Conservation (phyloP, 2,888 invertebrate genomes). For the Arenicola marina region DNA sequence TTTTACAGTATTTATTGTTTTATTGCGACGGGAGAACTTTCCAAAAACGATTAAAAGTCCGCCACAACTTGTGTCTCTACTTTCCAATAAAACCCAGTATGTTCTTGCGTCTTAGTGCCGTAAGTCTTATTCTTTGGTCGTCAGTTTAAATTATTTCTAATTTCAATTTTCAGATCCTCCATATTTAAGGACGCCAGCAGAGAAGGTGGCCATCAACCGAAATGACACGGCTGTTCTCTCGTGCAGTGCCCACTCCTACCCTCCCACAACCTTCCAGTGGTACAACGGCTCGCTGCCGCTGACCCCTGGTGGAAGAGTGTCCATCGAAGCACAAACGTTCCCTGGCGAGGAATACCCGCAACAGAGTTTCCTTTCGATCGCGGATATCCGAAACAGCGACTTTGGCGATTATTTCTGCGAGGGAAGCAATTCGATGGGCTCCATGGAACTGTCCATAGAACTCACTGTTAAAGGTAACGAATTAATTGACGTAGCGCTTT, state of each 20-base stretch:
- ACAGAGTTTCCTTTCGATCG: background rate
- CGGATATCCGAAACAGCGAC: background rate
- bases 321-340: background rate
- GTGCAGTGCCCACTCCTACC: background rate
- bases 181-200: background rate
- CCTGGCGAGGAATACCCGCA: background rate
- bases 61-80: too few species aligned
- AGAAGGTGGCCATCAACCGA: background rate
- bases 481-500: too few species aligned
- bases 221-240: background rate
- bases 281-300: background rate
- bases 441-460: background rate
- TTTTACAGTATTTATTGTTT: too few species aligned
- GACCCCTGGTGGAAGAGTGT: background rate
- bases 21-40: too few species aligned
- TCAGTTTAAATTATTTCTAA: too few species aligned
- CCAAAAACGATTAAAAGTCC: too few species aligned
- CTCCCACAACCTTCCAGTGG: background rate
- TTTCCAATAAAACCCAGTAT: too few species aligned
- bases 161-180: conserved; percentile 5
- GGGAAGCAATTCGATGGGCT: background rate
- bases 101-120: too few species aligned
- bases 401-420: background rate
- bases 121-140: too few species aligned
- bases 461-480: conserved; percentile 4